Percentiles rank a stretch among this genome's conserved stretches.
phyloP scores from a whole-genome alignment of 2,888 invertebrate genomes.

The Chymomyza procnemis region DNA sequence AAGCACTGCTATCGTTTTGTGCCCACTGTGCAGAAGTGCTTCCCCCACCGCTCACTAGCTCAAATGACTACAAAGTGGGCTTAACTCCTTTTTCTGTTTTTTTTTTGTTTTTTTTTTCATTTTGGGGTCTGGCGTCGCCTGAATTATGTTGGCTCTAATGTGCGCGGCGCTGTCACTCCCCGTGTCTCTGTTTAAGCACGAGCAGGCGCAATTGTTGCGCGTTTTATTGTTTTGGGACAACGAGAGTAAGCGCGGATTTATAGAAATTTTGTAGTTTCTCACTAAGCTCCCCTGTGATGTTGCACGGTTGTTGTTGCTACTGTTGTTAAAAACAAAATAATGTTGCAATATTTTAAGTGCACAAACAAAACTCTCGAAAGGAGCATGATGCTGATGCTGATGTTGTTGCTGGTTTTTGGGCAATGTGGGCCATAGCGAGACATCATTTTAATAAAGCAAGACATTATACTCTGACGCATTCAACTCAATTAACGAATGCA shows the following conservation, averaged over 20 bases:
- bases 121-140: slow-evolving; percentile 44
- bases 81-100: slow-evolving; percentile 28
- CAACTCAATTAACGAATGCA: slow-evolving; percentile 52
- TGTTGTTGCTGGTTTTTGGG: slow-evolving; percentile 3
- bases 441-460: slow-evolving; percentile 19
- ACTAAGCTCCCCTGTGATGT: slow-evolving; percentile 21
- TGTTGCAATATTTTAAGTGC: slow-evolving; percentile 58
- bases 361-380: slow-evolving; percentile 19
- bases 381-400: slow-evolving; percentile 16
- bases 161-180: slow-evolving; percentile 27
- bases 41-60: slow-evolving; percentile 12
- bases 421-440: slow-evolving; percentile 26
- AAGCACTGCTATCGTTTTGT: slow-evolving; percentile 52
- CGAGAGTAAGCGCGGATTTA: slow-evolving; percentile 47
- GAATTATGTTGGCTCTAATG: slow-evolving; percentile 69
- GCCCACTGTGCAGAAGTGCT: slow-evolving; percentile 44
- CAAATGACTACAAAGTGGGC: slow-evolving; percentile 73
- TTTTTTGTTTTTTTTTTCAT: slow-evolving; percentile 7
- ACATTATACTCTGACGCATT: slow-evolving; percentile 35
- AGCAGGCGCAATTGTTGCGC: slow-evolving; percentile 68
- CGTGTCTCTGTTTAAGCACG: slow-evolving; percentile 53
- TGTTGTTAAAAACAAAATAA: slow-evolving; percentile 22
- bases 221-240: slow-evolving; percentile 68
- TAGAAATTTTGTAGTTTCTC: slow-evolving; percentile 55
- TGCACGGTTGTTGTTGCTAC: slow-evolving; percentile 12